These are phyloP conservation scores for Ooceraea biroi DNA, from an alignment of 1,140 invertebrate species.

Conservation along the genomic window DNA sequence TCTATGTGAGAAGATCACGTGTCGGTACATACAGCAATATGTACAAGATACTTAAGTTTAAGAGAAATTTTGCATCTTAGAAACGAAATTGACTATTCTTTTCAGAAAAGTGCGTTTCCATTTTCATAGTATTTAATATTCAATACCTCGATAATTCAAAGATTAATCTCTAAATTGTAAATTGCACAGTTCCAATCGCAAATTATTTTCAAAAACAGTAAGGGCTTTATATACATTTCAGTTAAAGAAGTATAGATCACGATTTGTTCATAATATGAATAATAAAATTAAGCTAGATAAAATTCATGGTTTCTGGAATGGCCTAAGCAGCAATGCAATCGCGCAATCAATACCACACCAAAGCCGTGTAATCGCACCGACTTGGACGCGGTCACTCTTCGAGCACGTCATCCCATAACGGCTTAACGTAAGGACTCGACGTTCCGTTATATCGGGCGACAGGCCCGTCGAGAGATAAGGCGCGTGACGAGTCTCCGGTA, in stretches of 20 bases:
- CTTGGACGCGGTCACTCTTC: conserved; percentile 55
- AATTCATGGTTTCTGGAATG: neutral
- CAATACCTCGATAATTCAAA: neutral
- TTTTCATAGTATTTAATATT: neutral
- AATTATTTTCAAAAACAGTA: too few relatives aligned
- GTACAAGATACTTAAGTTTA: conserved; percentile 20
- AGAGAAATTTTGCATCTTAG: neutral
- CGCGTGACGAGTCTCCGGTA: conserved; percentile 76
- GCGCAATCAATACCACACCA: conserved; percentile 45
- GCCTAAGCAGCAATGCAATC: conserved; percentile 9
- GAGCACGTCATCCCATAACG: conserved; percentile 44
- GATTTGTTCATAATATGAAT: too few relatives aligned
- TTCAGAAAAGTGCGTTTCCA: neutral
- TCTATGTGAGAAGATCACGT: conserved; percentile 16
- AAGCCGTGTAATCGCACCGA: conserved; percentile 47
- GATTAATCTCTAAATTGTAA: too few relatives aligned
- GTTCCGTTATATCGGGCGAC: conserved; percentile 66
- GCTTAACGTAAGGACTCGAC: conserved; percentile 62
- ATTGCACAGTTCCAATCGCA: too few relatives aligned
- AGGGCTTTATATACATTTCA: too few relatives aligned
- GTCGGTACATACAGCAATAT: neutral
- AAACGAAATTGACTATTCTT: neutral
- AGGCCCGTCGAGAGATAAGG: conserved; percentile 76
- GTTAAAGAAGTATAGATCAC: too few relatives aligned
- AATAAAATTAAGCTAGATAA: neutral